phyloP scores from a whole-genome alignment of 2,888 invertebrate species.

The Steromphala cineraria region DNA sequence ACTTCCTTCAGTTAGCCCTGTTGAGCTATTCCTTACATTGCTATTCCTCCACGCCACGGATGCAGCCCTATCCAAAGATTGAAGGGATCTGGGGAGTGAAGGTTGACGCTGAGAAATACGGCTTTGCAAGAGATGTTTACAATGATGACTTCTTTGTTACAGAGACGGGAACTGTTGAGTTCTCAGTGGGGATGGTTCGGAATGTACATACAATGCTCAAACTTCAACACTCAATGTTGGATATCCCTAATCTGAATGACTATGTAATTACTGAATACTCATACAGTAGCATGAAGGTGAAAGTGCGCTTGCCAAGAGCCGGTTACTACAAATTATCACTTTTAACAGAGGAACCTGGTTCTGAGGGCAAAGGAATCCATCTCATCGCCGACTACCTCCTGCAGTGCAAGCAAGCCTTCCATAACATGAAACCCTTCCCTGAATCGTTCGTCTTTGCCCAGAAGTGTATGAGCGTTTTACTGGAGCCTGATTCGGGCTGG shows the following conservation, averaged over 20 bases:
- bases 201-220: neutral
- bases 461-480: neutral
- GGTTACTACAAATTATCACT: constrained; percentile 5
- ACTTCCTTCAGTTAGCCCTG: neutral
- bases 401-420: neutral
- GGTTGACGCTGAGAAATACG: neutral
- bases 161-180: neutral
- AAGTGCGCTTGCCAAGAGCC: neutral
- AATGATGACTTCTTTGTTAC: neutral
- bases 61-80: neutral
- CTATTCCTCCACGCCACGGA: neutral
- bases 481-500: neutral
- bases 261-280: neutral
- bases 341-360: neutral
- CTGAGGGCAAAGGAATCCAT: neutral
- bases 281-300: neutral
- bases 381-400: neutral
- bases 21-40: neutral
- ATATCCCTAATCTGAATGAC: neutral
- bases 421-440: neutral
- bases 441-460: neutral
- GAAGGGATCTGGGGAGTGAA: neutral
- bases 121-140: neutral
- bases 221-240: neutral
- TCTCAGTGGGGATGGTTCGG: neutral